Evolutionary conservation across 2,888 invertebrate species (phyloP).

Genomic region (Diaperis boleti): DNA sequence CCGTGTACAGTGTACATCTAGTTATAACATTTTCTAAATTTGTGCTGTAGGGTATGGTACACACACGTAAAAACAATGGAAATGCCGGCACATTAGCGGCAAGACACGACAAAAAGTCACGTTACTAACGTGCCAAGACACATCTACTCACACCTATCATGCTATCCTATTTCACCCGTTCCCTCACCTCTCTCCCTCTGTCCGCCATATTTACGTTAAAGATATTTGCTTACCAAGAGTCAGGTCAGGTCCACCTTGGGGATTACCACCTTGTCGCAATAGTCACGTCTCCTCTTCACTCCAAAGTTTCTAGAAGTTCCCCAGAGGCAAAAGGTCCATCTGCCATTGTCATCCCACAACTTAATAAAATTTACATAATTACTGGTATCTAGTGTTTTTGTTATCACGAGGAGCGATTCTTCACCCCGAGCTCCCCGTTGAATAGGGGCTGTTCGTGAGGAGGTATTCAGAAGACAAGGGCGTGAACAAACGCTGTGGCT

Average conservation of each 20-base stretch:
- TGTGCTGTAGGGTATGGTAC: too few species aligned
- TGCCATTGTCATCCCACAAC: slow-evolving; percentile 15
- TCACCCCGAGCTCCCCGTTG: slow-evolving; percentile 23
- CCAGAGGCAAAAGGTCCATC: slow-evolving; percentile 25
- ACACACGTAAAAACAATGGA: too few species aligned
- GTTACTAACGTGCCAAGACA: too few species aligned
- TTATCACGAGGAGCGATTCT: slow-evolving; percentile 44
- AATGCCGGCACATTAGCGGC: too few species aligned
- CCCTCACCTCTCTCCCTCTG: too few species aligned
- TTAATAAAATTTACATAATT: slow-evolving; percentile 49
- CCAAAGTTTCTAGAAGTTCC: slow-evolving; percentile 15
- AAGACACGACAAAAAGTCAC: too few species aligned
- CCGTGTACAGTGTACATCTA: too few species aligned
- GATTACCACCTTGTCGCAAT: slow-evolving; percentile 17
- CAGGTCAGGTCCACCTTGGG: slow-evolving; percentile 24
- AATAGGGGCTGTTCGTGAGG: slow-evolving; percentile 28
- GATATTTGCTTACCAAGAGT: slow-evolving; percentile 16
- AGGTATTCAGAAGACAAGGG: slow-evolving; percentile 31
- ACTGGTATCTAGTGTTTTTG: slow-evolving; percentile 45
- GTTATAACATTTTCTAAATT: too few species aligned
- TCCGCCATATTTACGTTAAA: too few species aligned
- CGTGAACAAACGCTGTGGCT: slow-evolving; percentile 45
- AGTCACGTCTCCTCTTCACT: slow-evolving; percentile 13
- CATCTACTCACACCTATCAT: too few species aligned
- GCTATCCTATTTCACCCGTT: too few species aligned